Evolutionary conservation across 2,113 vertebrate species (phyloP).

Genomic region (human): DNA sequence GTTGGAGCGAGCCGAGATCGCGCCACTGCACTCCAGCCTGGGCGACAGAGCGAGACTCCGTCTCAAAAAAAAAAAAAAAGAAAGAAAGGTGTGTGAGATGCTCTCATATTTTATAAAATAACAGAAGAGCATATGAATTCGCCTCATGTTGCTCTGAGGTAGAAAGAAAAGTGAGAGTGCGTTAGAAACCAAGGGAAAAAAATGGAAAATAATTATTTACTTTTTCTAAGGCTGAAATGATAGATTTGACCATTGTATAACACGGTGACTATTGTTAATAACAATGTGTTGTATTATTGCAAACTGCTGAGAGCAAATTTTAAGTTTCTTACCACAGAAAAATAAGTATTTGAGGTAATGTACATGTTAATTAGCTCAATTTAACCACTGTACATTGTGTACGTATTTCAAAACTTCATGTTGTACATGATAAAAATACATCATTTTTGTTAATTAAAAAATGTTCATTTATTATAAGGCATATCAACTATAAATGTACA

Average conservation of each 20-base stretch:
- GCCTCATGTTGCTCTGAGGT: neutral
- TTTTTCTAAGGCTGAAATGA: neutral
- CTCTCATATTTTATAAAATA: slow-evolving; percentile 45
- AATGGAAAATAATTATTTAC: neutral
- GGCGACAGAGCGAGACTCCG: too few relatives aligned
- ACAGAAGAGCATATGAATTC: neutral
- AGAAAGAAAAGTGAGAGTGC: slow-evolving; percentile 17
- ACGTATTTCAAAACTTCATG: neutral
- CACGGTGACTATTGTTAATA: neutral
- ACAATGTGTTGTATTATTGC: neutral
- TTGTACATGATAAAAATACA: neutral
- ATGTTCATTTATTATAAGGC: neutral
- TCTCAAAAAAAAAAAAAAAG: too few relatives aligned
- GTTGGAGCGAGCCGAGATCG: too few relatives aligned
- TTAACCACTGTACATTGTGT: neutral
- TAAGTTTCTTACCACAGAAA: neutral
- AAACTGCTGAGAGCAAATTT: neutral
- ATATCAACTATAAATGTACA: neutral
- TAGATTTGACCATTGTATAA: neutral
- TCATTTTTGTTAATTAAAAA: neutral
- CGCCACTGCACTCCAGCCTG: too few relatives aligned
- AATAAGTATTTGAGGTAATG: neutral
- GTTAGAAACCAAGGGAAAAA: neutral
- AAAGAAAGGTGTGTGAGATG: neutral
- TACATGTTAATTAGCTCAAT: neutral